Base-by-base conservation (phyloP, 2,113 vertebrate species). In the Catagonus wagneri region DNA sequence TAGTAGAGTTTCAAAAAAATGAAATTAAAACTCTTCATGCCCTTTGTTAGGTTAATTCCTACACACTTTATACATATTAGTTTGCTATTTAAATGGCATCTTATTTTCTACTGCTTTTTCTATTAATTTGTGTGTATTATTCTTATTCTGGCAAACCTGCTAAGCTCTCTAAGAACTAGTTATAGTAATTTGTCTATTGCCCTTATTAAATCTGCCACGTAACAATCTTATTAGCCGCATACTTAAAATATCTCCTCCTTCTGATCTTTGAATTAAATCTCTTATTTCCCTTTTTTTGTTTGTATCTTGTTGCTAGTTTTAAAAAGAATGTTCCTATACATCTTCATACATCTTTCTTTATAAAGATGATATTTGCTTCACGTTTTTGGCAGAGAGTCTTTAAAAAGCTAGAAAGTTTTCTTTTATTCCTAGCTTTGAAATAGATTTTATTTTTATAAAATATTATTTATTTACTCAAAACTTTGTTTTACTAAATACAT, bases 31-130 rank as follows among this genome's bases (percentile, higher is more conserved):
- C 72, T 76, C 27, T 16, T 83, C 44, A 50, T 71, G 61, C 58
- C 86, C 78, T 75, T 93, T 63, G 34, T 87, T 81, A 76, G 72
- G n/a, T 80, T 81, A 86, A 83, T 93, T 90, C 32, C 56, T 58
- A 83, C 61, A 36, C 12, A 83, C 6, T 32, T 90, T 63, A 63
- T 50, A 50, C 29, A 44, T 83, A 52, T 83, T 25, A 81, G 23
- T 86, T 93, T 69, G 52, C n/a, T 69, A 63, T 75, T 75, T 75
- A 92, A 80, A 44, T 85, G 52, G 22, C 4, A 66, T 76, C n/a
- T 93, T 71, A 75, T 93, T 86, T 94, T 83, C 36, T 39, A 90
- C 34, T 69, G 22, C 39, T 85, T 95, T 90, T 79, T 81, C 66
- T 65, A 63, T 80, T 78, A 89, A 65, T 79, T 63, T 95, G 7